phyloP scores from a whole-genome alignment of 2,797 vertebrate species.

The Halcyon badia region DNA sequence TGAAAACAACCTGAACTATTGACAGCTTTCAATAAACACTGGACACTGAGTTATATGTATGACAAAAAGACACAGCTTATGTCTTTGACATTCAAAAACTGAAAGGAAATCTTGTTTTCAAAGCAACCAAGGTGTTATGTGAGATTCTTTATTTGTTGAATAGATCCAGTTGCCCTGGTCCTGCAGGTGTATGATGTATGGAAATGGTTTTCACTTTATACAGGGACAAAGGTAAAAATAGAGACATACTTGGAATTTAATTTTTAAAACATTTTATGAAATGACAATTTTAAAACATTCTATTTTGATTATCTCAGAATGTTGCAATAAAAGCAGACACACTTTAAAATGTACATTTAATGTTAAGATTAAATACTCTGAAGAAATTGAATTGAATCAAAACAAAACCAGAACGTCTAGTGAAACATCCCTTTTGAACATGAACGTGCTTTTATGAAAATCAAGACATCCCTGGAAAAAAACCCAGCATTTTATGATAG shows the following conservation, averaged over 20 bases:
- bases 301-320: neutral
- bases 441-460: neutral
- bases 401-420: neutral
- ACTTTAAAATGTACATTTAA: neutral
- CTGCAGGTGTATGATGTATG: neutral
- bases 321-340: neutral
- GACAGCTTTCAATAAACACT: neutral
- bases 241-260: neutral
- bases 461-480: neutral
- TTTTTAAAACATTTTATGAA: neutral
- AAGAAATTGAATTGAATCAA: neutral
- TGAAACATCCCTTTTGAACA: neutral
- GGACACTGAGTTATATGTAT: fast-evolving
- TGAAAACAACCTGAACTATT: neutral
- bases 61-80: neutral
- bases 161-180: neutral
- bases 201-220: neutral
- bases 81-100: neutral
- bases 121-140: neutral
- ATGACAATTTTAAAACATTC: neutral
- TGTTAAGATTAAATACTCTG: neutral
- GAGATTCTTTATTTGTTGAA: neutral
- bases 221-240: neutral
- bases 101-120: neutral
- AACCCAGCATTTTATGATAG: neutral